phyloP scores from a whole-genome alignment of 2,797 vertebrate genomes.

The Sebastes iracundus region DNA sequence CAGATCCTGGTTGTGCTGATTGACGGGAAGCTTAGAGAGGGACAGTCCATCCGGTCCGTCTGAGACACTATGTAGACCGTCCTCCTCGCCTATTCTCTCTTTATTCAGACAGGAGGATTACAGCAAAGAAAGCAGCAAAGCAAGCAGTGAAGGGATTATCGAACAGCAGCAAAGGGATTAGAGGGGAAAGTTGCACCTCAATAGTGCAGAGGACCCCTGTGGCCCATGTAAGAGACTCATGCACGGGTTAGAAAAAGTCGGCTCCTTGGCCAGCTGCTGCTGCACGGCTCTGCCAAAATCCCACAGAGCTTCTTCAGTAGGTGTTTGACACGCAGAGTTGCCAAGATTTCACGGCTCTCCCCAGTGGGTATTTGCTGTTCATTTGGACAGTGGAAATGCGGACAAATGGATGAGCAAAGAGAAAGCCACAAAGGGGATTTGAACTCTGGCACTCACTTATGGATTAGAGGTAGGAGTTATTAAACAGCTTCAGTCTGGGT shows the following conservation, averaged over 20 bases:
- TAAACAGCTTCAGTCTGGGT: conserved; percentile 29
- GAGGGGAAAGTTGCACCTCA: conserved; percentile 65
- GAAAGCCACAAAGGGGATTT: conserved; percentile 35
- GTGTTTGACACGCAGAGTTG: conserved; percentile 19
- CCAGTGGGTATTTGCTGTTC: conserved; percentile 18
- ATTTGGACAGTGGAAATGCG: conserved; percentile 26
- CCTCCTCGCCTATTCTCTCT: conserved; percentile 56
- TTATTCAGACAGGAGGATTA: conserved; percentile 72
- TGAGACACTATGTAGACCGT: conserved; percentile 40
- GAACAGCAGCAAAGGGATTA: conserved; percentile 69
- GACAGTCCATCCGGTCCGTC: conserved; percentile 36
- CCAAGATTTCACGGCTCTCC: conserved; percentile 3
- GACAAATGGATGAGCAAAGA: conserved; percentile 33
- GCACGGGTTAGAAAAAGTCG: conserved; percentile 41
- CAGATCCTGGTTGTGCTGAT: conserved; percentile 32
- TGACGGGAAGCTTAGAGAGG: conserved; percentile 41
- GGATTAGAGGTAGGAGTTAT: conserved; percentile 48
- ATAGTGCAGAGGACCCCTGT: conserved; percentile 50
- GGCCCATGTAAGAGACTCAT: conserved; percentile 47
- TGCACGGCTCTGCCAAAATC: background rate
- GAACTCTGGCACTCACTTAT: conserved; percentile 42
- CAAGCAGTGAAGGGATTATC: conserved; percentile 71
- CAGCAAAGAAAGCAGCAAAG: conserved; percentile 70
- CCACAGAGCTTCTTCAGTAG: conserved; percentile 30
- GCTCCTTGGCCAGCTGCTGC: conserved; percentile 20